These are phyloP conservation scores for Hemithea aestivaria DNA, from an alignment of 2,888 invertebrate species.

Conservation along the genomic window DNA sequence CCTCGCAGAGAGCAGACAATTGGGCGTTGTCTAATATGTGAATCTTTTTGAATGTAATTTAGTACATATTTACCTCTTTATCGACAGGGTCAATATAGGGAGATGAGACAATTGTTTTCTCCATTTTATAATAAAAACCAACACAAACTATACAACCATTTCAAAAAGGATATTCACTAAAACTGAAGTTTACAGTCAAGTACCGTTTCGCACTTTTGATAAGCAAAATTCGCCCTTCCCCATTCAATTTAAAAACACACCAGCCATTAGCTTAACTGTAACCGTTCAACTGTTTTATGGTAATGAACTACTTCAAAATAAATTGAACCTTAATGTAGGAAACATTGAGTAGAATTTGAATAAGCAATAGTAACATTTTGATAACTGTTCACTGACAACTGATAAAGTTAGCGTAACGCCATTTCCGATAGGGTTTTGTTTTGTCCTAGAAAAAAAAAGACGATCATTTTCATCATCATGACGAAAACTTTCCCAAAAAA, in stretches of 20 bases:
- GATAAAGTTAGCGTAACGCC: slow-evolving; percentile 49
- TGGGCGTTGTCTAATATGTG: too few species aligned
- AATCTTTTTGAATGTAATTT: too few species aligned
- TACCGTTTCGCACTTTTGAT: slow-evolving; percentile 36
- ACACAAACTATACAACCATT: slow-evolving; percentile 13
- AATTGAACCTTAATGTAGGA: slow-evolving; percentile 30
- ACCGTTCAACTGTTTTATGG: slow-evolving; percentile 26
- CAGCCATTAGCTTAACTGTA: slow-evolving; percentile 38
- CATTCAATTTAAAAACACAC: slow-evolving; percentile 35
- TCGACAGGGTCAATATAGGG: not conserved
- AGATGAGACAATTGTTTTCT: not conserved
- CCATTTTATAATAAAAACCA: slow-evolving; percentile 5
- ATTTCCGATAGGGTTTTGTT: slow-evolving; percentile 49
- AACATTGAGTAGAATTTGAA: slow-evolving; percentile 29
- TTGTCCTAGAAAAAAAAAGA: slow-evolving; percentile 22
- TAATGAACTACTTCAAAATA: slow-evolving; percentile 23
- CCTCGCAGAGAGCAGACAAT: too few species aligned
- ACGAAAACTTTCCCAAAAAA: not conserved
- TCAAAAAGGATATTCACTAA: slow-evolving; percentile 7
- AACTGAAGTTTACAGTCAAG: slow-evolving; percentile 33
- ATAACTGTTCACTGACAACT: slow-evolving; percentile 33
- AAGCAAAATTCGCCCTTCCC: slow-evolving; percentile 47
- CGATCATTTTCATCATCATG: not conserved
- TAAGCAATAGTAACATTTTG: slow-evolving; percentile 16
- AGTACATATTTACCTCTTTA: slow-evolving; percentile 7